These are phyloP conservation scores for Philotrypesis tridentata DNA, from an alignment of 1,140 invertebrate genomes.

Conservation along the genomic window DNA sequence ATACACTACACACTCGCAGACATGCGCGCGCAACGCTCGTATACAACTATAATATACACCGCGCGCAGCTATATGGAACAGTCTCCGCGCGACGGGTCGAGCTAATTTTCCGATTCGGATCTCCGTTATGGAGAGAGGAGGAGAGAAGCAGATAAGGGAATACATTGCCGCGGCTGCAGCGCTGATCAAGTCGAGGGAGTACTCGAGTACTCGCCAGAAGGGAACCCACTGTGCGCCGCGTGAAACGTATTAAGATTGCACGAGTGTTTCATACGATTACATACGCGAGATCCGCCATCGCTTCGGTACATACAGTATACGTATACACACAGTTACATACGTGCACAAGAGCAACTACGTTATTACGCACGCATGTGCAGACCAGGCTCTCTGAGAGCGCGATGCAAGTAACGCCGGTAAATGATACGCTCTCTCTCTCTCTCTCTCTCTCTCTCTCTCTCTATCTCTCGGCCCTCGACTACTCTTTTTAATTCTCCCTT, in stretches of 20 bases:
- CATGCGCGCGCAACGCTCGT: background rate
- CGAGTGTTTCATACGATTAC: constrained; percentile 31
- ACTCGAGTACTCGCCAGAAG: background rate
- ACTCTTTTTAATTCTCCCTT: no score
- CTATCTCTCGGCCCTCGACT: background rate
- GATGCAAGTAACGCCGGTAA: constrained; percentile 29
- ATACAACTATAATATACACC: background rate
- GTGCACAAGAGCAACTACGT: background rate
- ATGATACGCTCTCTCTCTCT: constrained; percentile 32
- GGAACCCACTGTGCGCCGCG: constrained; percentile 46
- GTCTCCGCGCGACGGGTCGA: constrained; percentile 44
- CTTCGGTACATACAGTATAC: background rate
- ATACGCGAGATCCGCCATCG: background rate
- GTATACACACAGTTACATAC: background rate
- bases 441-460: background rate
- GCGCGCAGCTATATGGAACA: no score
- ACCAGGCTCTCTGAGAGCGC: background rate
- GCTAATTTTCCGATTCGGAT: constrained; percentile 62
- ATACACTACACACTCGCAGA: background rate
- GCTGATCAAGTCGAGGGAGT: background rate
- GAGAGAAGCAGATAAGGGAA: background rate
- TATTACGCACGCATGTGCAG: constrained; percentile 11
- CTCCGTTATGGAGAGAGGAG: constrained; percentile 48
- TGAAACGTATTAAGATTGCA: constrained; percentile 51
- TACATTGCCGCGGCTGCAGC: background rate